phyloP scores from a whole-genome alignment of 2,888 invertebrate genomes.

The Brenthis ino region DNA sequence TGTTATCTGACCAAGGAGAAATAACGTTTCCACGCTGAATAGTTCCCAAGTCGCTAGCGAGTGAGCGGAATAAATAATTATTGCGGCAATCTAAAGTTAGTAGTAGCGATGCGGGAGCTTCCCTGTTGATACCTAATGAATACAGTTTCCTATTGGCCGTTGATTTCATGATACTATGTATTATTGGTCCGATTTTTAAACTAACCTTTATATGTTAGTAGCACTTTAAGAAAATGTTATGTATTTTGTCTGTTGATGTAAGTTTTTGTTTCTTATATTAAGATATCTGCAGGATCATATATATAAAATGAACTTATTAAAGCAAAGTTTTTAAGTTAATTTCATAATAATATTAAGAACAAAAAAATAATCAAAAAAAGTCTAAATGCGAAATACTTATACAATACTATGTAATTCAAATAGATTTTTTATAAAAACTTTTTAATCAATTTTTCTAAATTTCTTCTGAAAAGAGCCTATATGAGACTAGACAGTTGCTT shows the following conservation, averaged over 20 bases:
- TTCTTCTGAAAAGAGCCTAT: no score
- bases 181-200: background rate
- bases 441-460: no score
- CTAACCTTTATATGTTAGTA: background rate
- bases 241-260: background rate
- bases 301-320: no score
- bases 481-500: no score
- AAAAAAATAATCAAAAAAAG: no score
- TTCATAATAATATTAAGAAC: no score
- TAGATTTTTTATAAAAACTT: no score
- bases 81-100: constrained; percentile 76
- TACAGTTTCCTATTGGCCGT: constrained; percentile 57
- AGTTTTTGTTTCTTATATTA: background rate
- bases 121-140: constrained; percentile 66
- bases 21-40: constrained; percentile 80
- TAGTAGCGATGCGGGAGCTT: constrained; percentile 56
- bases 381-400: no score
- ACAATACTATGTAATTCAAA: no score
- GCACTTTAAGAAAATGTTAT: background rate
- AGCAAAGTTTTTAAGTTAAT: no score
- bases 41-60: constrained; percentile 72
- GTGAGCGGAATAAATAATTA: constrained; percentile 83
- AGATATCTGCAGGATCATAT: no score
- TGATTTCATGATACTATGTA: constrained; percentile 30
- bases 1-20: constrained; percentile 80